phyloP scores from a whole-genome alignment of 2,888 invertebrate species.

The Trichogramma dendrolimi region DNA sequence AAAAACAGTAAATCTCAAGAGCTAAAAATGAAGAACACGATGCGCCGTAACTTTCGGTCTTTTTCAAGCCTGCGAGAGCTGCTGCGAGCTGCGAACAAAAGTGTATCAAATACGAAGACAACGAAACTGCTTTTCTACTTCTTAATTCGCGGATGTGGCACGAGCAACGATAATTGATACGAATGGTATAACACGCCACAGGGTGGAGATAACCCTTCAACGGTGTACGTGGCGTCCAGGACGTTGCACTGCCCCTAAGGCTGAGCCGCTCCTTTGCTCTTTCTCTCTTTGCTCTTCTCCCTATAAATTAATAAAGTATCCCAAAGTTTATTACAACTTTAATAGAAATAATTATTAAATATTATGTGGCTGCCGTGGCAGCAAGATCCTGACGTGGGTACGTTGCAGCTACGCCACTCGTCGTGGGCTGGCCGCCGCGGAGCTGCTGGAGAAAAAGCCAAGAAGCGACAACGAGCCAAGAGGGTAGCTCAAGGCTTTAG shows the following conservation, averaged over 20 bases:
- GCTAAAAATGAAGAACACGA: not conserved
- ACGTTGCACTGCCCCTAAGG: too few species aligned
- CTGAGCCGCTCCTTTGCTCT: not conserved
- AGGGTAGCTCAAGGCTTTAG: slow-evolving; percentile 32
- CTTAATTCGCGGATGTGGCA: slow-evolving; percentile 25
- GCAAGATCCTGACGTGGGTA: slow-evolving; percentile 34
- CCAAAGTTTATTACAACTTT: slow-evolving; percentile 52
- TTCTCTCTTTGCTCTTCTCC: slow-evolving; percentile 22
- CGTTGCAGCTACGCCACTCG: slow-evolving; percentile 14
- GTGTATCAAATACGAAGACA: slow-evolving; percentile 13
- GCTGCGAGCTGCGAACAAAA: too few species aligned
- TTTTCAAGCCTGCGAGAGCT: too few species aligned
- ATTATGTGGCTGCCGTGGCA: slow-evolving; percentile 49
- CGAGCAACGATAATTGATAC: not conserved
- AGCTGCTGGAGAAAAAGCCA: slow-evolving; percentile 37
- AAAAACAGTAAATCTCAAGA: not conserved
- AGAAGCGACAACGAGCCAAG: slow-evolving; percentile 32
- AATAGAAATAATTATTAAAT: slow-evolving; percentile 54
- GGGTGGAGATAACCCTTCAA: too few species aligned
- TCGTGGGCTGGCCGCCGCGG: slow-evolving; percentile 23
- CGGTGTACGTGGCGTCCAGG: too few species aligned
- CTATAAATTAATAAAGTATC: slow-evolving; percentile 54
- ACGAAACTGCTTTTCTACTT: slow-evolving; percentile 9
- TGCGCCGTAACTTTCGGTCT: too few species aligned
- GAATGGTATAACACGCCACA: not conserved